Base-by-base conservation (phyloP, 2,888 invertebrate species). In the Leptopilina myrica region DNA sequence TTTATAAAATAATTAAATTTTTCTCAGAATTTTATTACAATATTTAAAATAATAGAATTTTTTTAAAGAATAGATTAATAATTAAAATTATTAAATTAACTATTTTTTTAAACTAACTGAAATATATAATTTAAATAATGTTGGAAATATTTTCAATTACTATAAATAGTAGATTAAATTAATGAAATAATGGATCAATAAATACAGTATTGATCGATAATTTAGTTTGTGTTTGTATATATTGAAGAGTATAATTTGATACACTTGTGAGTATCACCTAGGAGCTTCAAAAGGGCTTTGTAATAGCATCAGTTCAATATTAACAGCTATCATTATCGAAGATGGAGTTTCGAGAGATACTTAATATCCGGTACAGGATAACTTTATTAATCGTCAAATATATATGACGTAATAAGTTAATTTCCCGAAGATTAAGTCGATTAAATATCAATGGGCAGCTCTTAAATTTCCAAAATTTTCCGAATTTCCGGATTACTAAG, bases 251-350 rank as follows among this genome's bases (percentile, higher is more conserved):
- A 62, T 62, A 62, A 62, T 62, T 62, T 62, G 62, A 62, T 62
- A 62, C n/a, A 62, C 62, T 62, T 62, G n/a, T 20, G 62, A 62
- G 62, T 62, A 62, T 15, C 62, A 62, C 20, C 62, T 62, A 20
- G 26, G 26, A 53, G 26, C 49, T 53, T 53, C 69, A 53, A 69
- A 20, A 69, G 69, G 14, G 20, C 26, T 62, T 62, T 33, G n/a
- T 69, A 69, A 33, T 26, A 20, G 49, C 20, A 69, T 69, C 69
- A 69, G 49, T 20, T 53, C 53, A 20, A 69, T 49, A 69, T 69
- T 53, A 26, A 20, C 67, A 67, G 49, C 49, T 46, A 69, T 26
- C 69, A 14, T 14, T 26, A 69, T 67, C 15, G 49, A 69, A 46
- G 6, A 12, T 20, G 26, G 20, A 69, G 69, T 69, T 69, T 69